Evolutionary conservation across 2,888 invertebrate species (phyloP), one percentile per base, ranked within the genome.

Genomic region (Bombylius major): DNA sequence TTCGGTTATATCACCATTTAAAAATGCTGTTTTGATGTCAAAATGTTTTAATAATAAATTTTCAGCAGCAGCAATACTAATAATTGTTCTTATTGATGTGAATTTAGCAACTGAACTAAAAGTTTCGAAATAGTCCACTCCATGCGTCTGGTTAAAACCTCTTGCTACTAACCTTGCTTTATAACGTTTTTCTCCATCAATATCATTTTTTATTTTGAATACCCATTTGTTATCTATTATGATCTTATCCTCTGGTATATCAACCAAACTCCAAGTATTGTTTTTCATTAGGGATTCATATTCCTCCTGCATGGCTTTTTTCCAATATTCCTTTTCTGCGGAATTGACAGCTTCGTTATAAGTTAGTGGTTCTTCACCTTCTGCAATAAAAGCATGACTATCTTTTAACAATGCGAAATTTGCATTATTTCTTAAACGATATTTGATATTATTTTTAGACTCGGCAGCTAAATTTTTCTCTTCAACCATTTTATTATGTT

Each of bases 111-210:
- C 60, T 11, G 59, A 58, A 51, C 61, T 62, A 47, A 62, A 63
- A 6, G 63, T 63, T 61, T 65, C 64, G 6, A 55, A 23, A 56
- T 61, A 64, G 46, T 63, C 62, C 4, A 63, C 48, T 3, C 62
- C 64, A 36, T 58, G 57, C 53, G 59, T 51, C 55, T 63, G 62
- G 5, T 57, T 59, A 49, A 61, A 64, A 13, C 61, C 62, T 34
- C 62, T 51, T 5, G 54, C 60, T 14, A 61, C 60, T 14, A 62
- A 48, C 34, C 61, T 54, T 48, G 60, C 61, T 46, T 62, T 62
- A 31, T 57, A 61, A 2, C 55, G 34, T 45, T 56, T 50, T 39
- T 47, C 48, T 12, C 57, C 57, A 54, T 56, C 48, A 8, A 36
- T 23, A 36, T 49, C 55, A 11, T 11, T 47, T 52, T 59, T 60